Evolutionary conservation across 2,113 vertebrate species (phyloP).

Genomic region (Cyanocitta stelleri): DNA sequence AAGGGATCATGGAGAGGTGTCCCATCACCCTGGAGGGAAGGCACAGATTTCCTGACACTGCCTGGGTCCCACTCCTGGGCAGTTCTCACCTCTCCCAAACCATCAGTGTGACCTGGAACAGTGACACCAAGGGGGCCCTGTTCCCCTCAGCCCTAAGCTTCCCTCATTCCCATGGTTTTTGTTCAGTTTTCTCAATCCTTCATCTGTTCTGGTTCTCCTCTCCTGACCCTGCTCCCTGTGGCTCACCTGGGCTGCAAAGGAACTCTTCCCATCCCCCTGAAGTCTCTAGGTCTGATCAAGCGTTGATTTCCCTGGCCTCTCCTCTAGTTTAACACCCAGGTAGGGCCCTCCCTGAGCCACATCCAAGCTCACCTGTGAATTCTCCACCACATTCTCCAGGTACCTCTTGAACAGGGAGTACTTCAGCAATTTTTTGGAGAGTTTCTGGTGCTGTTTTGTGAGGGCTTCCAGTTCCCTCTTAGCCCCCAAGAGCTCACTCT

Average conservation of each 20-base stretch:
- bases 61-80: background rate
- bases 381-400: slow-evolving; percentile 73
- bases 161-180: background rate
- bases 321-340: background rate
- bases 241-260: background rate
- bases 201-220: background rate
- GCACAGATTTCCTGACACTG: background rate
- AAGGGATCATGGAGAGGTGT: no score
- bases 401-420: slow-evolving; percentile 71
- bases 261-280: background rate
- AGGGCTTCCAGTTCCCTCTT: slow-evolving; percentile 49
- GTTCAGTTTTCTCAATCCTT: background rate
- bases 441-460: slow-evolving; percentile 43
- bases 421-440: slow-evolving; percentile 55
- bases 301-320: background rate
- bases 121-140: background rate
- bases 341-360: accelerated
- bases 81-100: background rate
- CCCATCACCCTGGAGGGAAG: no score
- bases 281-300: background rate
- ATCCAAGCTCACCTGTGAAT: slow-evolving; percentile 56
- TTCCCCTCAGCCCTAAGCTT: background rate
- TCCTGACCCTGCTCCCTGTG: background rate
- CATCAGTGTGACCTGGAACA: background rate
- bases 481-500: slow-evolving; percentile 59